Conservation (phyloP, 2,797 vertebrate genomes). For the Gambusia yucatana region DNA sequence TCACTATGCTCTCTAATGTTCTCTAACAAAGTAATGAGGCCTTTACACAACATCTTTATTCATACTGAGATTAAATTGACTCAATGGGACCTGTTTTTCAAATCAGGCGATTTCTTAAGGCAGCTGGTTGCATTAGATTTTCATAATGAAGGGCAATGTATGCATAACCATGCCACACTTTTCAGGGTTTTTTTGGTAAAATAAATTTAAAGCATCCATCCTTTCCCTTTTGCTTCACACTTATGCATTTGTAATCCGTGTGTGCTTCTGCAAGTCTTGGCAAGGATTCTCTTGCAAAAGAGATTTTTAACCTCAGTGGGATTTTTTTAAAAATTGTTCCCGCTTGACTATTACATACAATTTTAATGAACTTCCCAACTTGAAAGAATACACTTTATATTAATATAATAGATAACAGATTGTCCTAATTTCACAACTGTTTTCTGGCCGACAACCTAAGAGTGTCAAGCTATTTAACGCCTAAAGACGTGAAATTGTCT, state of each 20-base stretch:
- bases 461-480: neutral
- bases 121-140: neutral
- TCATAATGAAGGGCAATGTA: neutral
- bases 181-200: neutral
- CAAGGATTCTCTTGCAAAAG: too few species aligned
- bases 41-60: neutral
- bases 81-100: neutral
- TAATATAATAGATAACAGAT: neutral
- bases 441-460: conserved; percentile 1
- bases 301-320: too few species aligned
- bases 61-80: neutral
- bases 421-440: neutral
- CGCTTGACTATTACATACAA: neutral
- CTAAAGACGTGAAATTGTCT: neutral
- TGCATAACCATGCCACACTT: neutral
- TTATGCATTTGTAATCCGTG: neutral
- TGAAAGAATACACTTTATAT: neutral
- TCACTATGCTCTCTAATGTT: neutral
- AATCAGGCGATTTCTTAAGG: neutral
- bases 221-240: neutral
- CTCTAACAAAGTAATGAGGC: neutral
- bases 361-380: neutral
- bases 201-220: neutral
- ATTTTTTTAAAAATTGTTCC: neutral
- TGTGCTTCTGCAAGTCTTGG: too few species aligned